These are phyloP conservation scores for Hyperoplus lanceolatus DNA, from an alignment of 2,797 vertebrate genomes.

Conservation along the genomic window DNA sequence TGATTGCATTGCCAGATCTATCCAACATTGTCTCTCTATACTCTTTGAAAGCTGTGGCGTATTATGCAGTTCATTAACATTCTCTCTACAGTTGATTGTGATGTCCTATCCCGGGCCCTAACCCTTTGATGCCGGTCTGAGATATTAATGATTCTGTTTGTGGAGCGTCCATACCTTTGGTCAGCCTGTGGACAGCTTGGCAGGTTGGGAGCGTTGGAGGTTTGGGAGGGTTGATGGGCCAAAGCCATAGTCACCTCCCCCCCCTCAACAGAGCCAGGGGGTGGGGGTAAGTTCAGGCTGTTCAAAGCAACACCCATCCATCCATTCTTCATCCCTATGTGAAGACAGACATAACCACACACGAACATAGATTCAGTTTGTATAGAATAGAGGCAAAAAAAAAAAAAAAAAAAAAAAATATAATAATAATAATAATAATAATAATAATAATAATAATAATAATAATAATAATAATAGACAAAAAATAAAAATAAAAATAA, in stretches of 20 bases:
- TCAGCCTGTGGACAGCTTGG: slow-evolving; percentile 78
- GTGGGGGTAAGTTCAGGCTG: slow-evolving; percentile 55
- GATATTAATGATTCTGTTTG: slow-evolving; percentile 85
- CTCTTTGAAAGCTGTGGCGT: slow-evolving; percentile 25
- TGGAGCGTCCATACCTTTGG: slow-evolving; percentile 84
- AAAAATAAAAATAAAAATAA: no score
- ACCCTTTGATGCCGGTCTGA: slow-evolving; percentile 81
- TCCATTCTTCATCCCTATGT: slow-evolving; percentile 65
- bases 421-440: no score
- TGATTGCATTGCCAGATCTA: neutral
- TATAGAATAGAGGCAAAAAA: no score
- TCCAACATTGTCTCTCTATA: slow-evolving; percentile 32
- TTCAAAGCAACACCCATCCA: slow-evolving; percentile 78
- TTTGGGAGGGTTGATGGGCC: slow-evolving; percentile 71
- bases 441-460: no score
- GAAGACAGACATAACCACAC: neutral
- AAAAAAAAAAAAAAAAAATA: no score
- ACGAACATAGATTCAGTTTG: no score
- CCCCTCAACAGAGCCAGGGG: slow-evolving; percentile 75
- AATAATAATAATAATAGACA: no score
- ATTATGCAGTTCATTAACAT: slow-evolving; percentile 79
- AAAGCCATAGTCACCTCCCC: slow-evolving; percentile 77
- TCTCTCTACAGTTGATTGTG: slow-evolving; percentile 78
- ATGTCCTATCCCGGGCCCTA: slow-evolving; percentile 77
- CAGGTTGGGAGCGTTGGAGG: slow-evolving; percentile 61